Base-by-base conservation (phyloP, 2,113 vertebrate genomes). In the Nicator chloris region DNA sequence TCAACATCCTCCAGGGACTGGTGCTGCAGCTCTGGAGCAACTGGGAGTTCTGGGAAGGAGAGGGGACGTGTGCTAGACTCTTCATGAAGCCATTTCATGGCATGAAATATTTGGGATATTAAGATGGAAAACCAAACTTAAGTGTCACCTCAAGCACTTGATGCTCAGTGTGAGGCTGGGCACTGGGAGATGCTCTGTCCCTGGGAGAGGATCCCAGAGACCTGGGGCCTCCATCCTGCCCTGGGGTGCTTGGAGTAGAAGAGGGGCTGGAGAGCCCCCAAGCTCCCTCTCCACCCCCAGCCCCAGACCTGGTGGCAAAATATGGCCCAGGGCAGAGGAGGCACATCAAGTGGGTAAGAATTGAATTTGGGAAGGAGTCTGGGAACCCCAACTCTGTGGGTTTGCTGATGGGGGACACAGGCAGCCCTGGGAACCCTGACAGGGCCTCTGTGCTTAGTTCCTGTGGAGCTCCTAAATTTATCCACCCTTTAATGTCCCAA, bases 351-450 rank as follows among this genome's bases (percentile, higher is more conserved):
- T 3, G 33, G 30, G 10, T 5, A 10, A 24, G 1, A 3, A 42
- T 20, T 8, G 16, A 9, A 17, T 44, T 22, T 18, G 88, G 47
- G 63, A 39, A 68, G 64, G 20, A 33, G 27, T 1, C 16, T 47
- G 68, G 5, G 20, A 28, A 3, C 10, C 50, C 39, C 45, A 30
- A 0, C 30, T 39, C 12, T 0, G 24, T 9, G n/a, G 7, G 17
- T 15, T 51, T 23, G n/a, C 30, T 10, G 26, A 2, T 2, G 9
- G 35, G 72, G 63, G 33, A 19, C 4, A 7, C 20, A 5, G 82
- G 66, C 21, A 12, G 61, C 59, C 45, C 10, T 7, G 50, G 63
- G 71, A 82, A 28, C n/a, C 44, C 80, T 16, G 11, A 14, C 16
- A 13, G 10, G 14, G 33, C 31, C 61, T 13, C 59, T 18, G 2